These are phyloP conservation scores for Liopterus haemorrhoidalis DNA, from an alignment of 2,888 invertebrate genomes.

Conservation along the genomic window DNA sequence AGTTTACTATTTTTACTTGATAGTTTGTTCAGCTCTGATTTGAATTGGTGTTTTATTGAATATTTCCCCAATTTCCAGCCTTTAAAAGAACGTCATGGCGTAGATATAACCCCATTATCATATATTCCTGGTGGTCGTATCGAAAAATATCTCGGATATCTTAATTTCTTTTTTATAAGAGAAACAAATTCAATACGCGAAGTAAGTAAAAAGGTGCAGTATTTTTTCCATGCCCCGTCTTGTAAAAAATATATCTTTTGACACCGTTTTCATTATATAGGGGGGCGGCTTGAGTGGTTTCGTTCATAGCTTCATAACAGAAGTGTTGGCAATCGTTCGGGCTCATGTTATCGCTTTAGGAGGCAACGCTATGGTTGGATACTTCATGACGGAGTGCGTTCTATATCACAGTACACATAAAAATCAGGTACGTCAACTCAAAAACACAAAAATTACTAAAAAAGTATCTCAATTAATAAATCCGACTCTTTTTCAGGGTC, in stretches of 20 bases:
- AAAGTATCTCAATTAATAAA: slow-evolving; percentile 9
- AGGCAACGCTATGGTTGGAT: slow-evolving; percentile 92
- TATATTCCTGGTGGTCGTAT: slow-evolving; percentile 72
- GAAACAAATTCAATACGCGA: slow-evolving; percentile 91
- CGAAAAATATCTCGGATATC: slow-evolving; percentile 78
- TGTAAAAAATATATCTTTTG: neutral
- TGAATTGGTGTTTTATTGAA: slow-evolving; percentile 6
- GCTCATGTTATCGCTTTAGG: slow-evolving; percentile 90
- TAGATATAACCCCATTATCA: slow-evolving; percentile 76
- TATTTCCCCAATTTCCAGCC: slow-evolving; percentile 19
- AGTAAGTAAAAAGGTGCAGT: slow-evolving; percentile 43
- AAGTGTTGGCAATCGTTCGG: slow-evolving; percentile 86
- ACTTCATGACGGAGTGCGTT: slow-evolving; percentile 87
- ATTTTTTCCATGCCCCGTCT: slow-evolving; percentile 9
- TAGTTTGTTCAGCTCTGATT: slow-evolving; percentile 33
- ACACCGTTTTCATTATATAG: too few species aligned
- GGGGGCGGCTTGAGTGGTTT: slow-evolving; percentile 90
- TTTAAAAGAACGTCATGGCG: slow-evolving; percentile 52
- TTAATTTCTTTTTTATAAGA: slow-evolving; percentile 91
- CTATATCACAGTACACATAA: slow-evolving; percentile 90
- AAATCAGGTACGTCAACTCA: slow-evolving; percentile 69
- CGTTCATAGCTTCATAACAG: slow-evolving; percentile 87
- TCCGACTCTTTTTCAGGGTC: slow-evolving; percentile 63
- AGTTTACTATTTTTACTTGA: slow-evolving; percentile 10
- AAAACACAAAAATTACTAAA: neutral